Evolutionary conservation across 1,140 invertebrate genomes (phyloP).

Genomic region (Drosophila miranda): DNA sequence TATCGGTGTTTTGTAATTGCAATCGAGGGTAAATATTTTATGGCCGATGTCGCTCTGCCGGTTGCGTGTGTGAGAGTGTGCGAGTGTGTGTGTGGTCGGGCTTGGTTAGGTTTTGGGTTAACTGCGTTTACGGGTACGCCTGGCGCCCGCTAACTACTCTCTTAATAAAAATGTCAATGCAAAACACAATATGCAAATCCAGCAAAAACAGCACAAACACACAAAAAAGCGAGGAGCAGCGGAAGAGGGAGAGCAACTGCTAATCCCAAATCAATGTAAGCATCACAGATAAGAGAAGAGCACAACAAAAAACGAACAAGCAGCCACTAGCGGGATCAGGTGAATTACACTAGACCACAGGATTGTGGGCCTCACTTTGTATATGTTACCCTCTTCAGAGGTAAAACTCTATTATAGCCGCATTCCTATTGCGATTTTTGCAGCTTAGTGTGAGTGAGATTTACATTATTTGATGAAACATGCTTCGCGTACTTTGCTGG

Average conservation of each 20-base stretch:
- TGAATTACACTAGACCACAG: slow-evolving; percentile 51
- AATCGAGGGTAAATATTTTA: slow-evolving; percentile 77
- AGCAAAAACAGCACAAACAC: slow-evolving; percentile 31
- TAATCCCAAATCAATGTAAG: slow-evolving; percentile 74
- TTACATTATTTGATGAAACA: not conserved
- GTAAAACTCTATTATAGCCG: too few relatives aligned
- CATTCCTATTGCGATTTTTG: not conserved
- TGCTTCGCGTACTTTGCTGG: not conserved
- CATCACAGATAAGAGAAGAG: slow-evolving; percentile 46
- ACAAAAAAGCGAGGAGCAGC: slow-evolving; percentile 11
- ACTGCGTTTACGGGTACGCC: slow-evolving; percentile 38
- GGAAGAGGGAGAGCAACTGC: slow-evolving; percentile 20
- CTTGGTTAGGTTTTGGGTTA: slow-evolving; percentile 55
- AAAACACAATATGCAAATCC: slow-evolving; percentile 67
- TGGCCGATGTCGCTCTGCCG: slow-evolving; percentile 30
- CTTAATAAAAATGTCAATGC: slow-evolving; percentile 77
- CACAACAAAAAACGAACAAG: slow-evolving; percentile 33
- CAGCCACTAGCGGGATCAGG: slow-evolving; percentile 53
- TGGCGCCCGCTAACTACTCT: slow-evolving; percentile 51
- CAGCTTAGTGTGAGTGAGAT: not conserved
- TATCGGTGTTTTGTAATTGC: slow-evolving; percentile 80
- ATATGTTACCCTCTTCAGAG: not conserved
- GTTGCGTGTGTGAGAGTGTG: not conserved
- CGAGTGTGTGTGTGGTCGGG: slow-evolving; percentile 60
- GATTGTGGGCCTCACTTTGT: not conserved